Conservation (phyloP, 92 coral and sea anemone genomes). For the Zoanthus gigantus region DNA sequence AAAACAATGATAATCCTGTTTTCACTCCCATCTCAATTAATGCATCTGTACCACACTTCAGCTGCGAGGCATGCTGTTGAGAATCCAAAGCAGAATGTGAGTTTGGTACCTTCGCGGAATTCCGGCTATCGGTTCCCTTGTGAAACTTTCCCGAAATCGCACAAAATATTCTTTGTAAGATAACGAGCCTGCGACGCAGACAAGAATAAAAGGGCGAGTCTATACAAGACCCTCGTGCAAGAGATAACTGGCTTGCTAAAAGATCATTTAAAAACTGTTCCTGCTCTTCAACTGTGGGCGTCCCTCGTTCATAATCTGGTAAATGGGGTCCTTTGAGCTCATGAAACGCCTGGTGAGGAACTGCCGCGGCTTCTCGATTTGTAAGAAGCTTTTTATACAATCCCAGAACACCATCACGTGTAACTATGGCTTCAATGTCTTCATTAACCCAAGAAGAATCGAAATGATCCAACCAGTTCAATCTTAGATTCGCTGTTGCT, state of each 20-base stretch:
- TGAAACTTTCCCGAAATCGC: constrained; percentile 86
- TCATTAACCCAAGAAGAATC: constrained; percentile 88
- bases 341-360: constrained; percentile 73
- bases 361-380: constrained; percentile 76
- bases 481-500: constrained; percentile 65
- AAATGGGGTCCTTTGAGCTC: constrained; percentile 76
- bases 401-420: constrained; percentile 81
- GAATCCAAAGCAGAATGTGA: constrained; percentile 51
- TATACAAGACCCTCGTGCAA: constrained; percentile 79
- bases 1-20: constrained; percentile 82
- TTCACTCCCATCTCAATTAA: constrained; percentile 84
- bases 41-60: constrained; percentile 67
- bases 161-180: constrained; percentile 83
- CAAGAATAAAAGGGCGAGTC: constrained; percentile 87
- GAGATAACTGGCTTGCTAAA: constrained; percentile 78
- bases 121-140: constrained; percentile 43
- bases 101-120: constrained; percentile 19
- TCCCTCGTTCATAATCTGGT: constrained; percentile 83
- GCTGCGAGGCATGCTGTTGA: constrained; percentile 44
- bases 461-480: constrained; percentile 88
- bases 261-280: constrained; percentile 84
- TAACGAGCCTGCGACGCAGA: constrained; percentile 82
- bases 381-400: constrained; percentile 83
- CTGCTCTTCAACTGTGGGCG: constrained; percentile 72
- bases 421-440: constrained; percentile 71